Evolutionary conservation across 2,888 invertebrate genomes (phyloP).

Genomic region (Stenurella melanura): DNA sequence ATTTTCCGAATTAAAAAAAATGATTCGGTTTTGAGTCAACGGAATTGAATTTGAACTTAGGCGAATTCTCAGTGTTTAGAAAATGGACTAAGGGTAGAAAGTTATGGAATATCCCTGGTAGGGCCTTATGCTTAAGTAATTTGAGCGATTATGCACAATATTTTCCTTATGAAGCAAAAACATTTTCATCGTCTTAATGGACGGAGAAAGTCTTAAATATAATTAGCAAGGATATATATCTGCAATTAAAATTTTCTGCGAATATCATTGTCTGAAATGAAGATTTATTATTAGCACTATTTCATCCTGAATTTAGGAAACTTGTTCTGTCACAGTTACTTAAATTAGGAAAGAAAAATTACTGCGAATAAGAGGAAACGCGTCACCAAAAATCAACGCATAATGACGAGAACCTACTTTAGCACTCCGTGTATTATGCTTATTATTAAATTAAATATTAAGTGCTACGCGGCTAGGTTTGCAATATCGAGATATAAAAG

Average conservation of each 20-base stretch:
- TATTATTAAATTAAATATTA: conserved; percentile 20
- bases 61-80: too few species aligned
- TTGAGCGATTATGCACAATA: conserved; percentile 1
- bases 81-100: too few species aligned
- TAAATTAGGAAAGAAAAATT: conserved; percentile 22
- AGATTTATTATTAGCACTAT: conserved; percentile 15
- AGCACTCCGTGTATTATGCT: conserved; percentile 7
- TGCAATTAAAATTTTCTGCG: conserved; percentile 21
- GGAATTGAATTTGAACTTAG: too few species aligned
- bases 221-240: conserved; percentile 20
- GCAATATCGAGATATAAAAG: not conserved
- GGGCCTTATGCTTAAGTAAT: not conserved
- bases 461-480: not conserved
- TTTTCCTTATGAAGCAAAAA: conserved; percentile 5
- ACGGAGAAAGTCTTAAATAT: conserved; percentile 16
- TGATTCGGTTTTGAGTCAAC: too few species aligned
- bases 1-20: too few species aligned
- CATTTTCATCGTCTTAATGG: conserved; percentile 21
- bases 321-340: conserved; percentile 5
- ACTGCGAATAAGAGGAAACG: conserved; percentile 9
- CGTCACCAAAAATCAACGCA: conserved; percentile 15
- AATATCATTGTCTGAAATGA: conserved; percentile 9
- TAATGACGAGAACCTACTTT: conserved; percentile 18
- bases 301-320: conserved; percentile 1
- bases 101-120: not conserved